A percentile compares a stretch with the other conserved stretches of the same genome.
These are phyloP conservation scores for Kradibia gibbosae DNA, from an alignment of 1,140 invertebrate species.

Conservation along the genomic window DNA sequence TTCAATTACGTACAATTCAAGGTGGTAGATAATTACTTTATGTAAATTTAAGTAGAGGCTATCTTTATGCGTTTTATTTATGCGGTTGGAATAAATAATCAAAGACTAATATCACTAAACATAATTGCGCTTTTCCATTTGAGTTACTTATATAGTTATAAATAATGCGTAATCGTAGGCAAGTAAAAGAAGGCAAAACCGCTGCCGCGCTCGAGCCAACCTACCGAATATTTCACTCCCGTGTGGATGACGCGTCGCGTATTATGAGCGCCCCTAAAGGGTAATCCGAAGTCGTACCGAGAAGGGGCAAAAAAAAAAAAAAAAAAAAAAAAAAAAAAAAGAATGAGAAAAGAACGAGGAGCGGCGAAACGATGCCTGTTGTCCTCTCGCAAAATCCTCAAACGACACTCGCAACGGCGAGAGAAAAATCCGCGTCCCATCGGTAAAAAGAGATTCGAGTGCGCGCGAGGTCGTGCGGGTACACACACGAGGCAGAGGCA, in stretches of 20 bases:
- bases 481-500: not conserved
- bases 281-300: too few species aligned
- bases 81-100: not conserved
- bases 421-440: not conserved
- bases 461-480: constrained; percentile 12
- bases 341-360: too few species aligned
- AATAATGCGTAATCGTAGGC: too few species aligned
- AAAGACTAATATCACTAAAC: too few species aligned
- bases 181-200: too few species aligned
- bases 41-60: not conserved
- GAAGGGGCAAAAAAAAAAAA: too few species aligned
- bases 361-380: not conserved
- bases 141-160: too few species aligned
- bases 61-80: not conserved
- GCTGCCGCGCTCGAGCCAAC: too few species aligned
- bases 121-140: too few species aligned
- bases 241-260: too few species aligned
- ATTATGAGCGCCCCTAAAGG: too few species aligned
- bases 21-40: not conserved
- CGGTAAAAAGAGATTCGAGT: not conserved
- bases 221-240: too few species aligned
- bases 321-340: not conserved
- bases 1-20: not conserved
- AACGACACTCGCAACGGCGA: not conserved
- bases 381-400: not conserved